These are phyloP conservation scores for Siderastrea siderea DNA, from an alignment of 92 coral and sea anemone genomes.

Conservation along the genomic window DNA sequence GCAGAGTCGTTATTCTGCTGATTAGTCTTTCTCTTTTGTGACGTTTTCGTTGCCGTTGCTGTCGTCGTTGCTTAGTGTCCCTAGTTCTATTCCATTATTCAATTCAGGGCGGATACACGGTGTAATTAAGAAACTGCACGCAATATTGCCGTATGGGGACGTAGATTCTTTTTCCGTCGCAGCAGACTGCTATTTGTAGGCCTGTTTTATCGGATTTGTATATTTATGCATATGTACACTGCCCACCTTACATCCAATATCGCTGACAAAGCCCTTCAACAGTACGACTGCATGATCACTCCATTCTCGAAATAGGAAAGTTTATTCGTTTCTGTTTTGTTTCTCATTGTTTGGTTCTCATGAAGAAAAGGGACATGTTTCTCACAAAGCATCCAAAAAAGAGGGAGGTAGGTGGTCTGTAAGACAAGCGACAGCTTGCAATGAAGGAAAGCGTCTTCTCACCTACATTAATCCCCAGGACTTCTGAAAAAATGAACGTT, in stretches of 20 bases:
- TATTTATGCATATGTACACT: background rate
- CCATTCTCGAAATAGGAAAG: background rate
- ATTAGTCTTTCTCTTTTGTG: too few species aligned
- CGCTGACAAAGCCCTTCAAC: background rate
- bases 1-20: too few species aligned
- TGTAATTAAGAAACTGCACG: too few species aligned
- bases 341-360: constrained; percentile 42
- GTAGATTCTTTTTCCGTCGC: too few species aligned
- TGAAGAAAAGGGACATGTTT: constrained; percentile 82
- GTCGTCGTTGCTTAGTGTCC: too few species aligned
- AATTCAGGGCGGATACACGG: too few species aligned
- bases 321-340: constrained; percentile 35
- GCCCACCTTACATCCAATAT: background rate
- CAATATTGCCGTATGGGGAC: too few species aligned
- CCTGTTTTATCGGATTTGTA: background rate
- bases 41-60: too few species aligned
- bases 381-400: constrained; percentile 85
- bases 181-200: too few species aligned
- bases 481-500: background rate
- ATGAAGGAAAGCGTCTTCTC: constrained; percentile 54
- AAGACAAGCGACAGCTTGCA: background rate
- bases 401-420: constrained; percentile 84
- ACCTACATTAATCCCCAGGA: constrained; percentile 4
- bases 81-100: too few species aligned
- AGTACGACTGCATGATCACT: background rate